A percentile compares a stretch with the other conserved stretches of the same genome.
phyloP scores from a whole-genome alignment of 2,113 vertebrate genomes.

The Ahaetulla prasina region DNA sequence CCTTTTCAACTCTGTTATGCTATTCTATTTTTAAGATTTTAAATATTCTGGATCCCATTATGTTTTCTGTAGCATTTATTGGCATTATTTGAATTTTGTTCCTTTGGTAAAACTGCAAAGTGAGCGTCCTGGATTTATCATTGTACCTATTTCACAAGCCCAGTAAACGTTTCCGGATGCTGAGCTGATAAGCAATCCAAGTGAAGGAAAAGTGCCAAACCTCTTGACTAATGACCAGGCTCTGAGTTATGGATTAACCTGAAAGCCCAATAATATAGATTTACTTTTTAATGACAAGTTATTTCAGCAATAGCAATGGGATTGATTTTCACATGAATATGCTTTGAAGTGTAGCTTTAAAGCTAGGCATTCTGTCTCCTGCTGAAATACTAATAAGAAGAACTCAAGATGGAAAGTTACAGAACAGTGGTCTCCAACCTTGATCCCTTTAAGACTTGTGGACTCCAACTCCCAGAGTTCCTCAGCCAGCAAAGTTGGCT shows the following conservation, averaged over 20 bases:
- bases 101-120: neutral
- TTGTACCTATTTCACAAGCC: neutral
- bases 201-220: constrained; percentile 12
- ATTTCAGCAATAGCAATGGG: neutral
- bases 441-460: too few relatives aligned
- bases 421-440: too few relatives aligned
- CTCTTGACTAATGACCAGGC: neutral
- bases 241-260: neutral
- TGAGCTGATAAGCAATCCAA: neutral
- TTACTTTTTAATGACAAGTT: neutral
- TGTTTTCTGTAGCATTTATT: neutral
- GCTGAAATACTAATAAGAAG: neutral
- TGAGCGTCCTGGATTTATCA: neutral
- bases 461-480: too few relatives aligned
- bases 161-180: neutral
- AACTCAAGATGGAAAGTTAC: neutral
- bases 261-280: neutral
- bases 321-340: neutral
- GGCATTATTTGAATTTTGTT: neutral
- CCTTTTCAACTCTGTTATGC: too few relatives aligned
- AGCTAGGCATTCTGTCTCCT: neutral
- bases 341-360: neutral
- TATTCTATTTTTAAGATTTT: too few relatives aligned
- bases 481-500: too few relatives aligned
- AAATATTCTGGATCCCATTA: neutral